A percentile compares a stretch with the other conserved stretches of the same genome.
phyloP scores from a whole-genome alignment of 2,797 vertebrate genomes.

The Catharus ustulatus region DNA sequence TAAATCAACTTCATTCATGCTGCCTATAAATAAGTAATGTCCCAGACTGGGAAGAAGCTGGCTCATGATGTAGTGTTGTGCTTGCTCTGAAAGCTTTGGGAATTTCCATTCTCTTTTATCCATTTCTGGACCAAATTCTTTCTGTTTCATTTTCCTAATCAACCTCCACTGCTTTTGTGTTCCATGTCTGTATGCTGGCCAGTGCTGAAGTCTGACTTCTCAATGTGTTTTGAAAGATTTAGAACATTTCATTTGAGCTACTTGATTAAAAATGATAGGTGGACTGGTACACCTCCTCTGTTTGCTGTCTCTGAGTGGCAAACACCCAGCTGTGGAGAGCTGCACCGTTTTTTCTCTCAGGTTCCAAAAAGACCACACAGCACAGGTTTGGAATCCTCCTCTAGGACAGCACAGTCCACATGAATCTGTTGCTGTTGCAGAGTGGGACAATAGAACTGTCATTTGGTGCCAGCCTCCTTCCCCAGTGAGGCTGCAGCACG shows the following conservation, averaged over 20 bases:
- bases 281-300: background rate
- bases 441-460: background rate
- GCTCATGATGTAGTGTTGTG: background rate
- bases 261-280: background rate
- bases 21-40: constrained; percentile 48
- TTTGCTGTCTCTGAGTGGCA: background rate
- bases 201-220: background rate
- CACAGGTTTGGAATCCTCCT: background rate
- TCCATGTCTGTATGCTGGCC: background rate
- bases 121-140: background rate
- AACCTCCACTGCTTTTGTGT: constrained; percentile 20
- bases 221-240: background rate
- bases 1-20: constrained; percentile 46
- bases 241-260: background rate
- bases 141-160: constrained; percentile 50
- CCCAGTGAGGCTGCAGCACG: fast-evolving
- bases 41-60: constrained; percentile 17
- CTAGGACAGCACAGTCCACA: background rate
- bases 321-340: background rate
- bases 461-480: background rate
- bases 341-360: background rate
- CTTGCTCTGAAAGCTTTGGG: constrained; percentile 14
- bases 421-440: background rate
- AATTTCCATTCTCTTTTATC: constrained; percentile 41
- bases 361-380: background rate